Evolutionary conservation across 2,797 vertebrate species (phyloP), one percentile per base, ranked within the genome.

Genomic region (Holocentrus rufus): DNA sequence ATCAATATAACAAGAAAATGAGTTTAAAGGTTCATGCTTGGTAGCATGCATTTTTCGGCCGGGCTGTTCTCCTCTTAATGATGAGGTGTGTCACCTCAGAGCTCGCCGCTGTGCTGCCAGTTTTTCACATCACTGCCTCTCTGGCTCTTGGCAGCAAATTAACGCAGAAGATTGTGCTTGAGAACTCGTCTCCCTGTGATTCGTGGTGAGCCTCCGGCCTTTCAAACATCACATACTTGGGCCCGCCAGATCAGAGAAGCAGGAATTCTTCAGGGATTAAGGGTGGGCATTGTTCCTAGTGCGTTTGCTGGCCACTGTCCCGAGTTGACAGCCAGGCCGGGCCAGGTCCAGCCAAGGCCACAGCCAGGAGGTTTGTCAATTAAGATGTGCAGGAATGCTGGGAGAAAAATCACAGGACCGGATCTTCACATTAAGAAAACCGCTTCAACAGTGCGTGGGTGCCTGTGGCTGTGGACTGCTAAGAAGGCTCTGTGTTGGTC

Each of bases 211-310:
- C 86, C 84, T 86, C 72, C 2, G 22, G 87, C 83, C 82, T 90
- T 92, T 91, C 77, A 89, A 88, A 86, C 74, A 80, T 85, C 74
- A 60, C 90, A 91, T 92, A 91, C 90, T 90, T 83, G 56, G 75
- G 73, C 83, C 83, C 82, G 74, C 80, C 67, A 90, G 87, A 93
- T 92, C 92, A 90, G 88, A 93, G 83, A 74, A 81, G 80, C 75
- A 68, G 85, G 82, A 93, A 94, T 93, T 94, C 92, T 92, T 93
- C 79, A 7, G 90, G 91, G 92, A 94, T 94, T 93, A 93, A 27
- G 84, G 84, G 85, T 77, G 82, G 80, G 83, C 88, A 93, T 91
- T 93, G 91, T 93, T 93, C 87, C 73, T 74, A 31, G 76, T 57
- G 82, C 83, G 65, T 81, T 90, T 65, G 77, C 88, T 80, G 85